Percentiles rank a stretch among this genome's conserved stretches.
Evolutionary conservation across 2,888 invertebrate genomes (phyloP).

Genomic region (Drosophila hamatofila): DNA sequence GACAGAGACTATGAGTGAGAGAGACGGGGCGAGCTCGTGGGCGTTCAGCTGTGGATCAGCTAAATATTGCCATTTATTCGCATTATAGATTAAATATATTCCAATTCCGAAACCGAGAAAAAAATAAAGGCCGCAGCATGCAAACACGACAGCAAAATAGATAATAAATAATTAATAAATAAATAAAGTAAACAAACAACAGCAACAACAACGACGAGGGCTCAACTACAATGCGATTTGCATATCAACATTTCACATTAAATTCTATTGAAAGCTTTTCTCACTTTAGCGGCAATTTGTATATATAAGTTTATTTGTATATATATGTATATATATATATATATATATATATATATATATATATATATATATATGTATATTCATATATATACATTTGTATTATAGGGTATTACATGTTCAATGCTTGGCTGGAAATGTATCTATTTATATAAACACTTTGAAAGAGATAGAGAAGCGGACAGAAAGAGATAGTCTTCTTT

Average conservation of each 20-base stretch:
- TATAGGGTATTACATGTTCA: background rate
- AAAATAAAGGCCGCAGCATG: constrained; percentile 25
- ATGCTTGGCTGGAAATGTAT: background rate
- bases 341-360: background rate
- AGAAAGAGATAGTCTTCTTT: background rate
- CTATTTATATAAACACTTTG: background rate
- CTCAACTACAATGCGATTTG: constrained; percentile 47
- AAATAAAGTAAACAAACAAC: constrained; percentile 69
- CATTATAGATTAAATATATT: constrained; percentile 48
- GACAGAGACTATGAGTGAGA: background rate
- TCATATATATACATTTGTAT: background rate
- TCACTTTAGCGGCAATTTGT: constrained; percentile 72
- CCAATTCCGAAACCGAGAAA: constrained; percentile 3
- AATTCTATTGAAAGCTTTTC: constrained; percentile 77
- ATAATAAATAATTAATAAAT: constrained; percentile 75
- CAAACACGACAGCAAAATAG: constrained; percentile 63
- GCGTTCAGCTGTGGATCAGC: constrained; percentile 50
- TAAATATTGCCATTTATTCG: constrained; percentile 71
- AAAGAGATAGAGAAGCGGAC: background rate
- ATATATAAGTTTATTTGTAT: background rate
- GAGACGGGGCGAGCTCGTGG: constrained; percentile 32
- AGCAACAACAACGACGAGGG: constrained; percentile 14
- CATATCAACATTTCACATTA: constrained; percentile 77
- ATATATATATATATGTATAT: background rate
- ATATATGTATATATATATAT: background rate